Evolutionary conservation across 2,888 invertebrate species (phyloP).

Genomic region (Drosophila tanythrix): DNA sequence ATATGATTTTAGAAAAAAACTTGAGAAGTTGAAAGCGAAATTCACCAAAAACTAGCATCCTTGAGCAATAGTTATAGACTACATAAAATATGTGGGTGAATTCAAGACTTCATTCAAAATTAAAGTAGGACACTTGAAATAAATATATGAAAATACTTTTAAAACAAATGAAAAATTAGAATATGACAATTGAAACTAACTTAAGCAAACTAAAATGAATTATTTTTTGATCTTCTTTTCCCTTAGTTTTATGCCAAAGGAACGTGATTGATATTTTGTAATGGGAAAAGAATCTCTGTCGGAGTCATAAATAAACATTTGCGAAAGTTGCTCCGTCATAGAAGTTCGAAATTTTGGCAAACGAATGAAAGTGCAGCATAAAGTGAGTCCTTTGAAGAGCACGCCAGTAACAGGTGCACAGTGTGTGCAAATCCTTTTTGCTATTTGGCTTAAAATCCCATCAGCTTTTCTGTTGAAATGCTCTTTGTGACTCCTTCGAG

Average conservation of each 20-base stretch:
- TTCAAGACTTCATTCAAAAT: background rate
- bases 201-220: background rate
- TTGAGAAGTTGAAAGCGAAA: background rate
- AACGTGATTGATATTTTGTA: background rate
- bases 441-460: background rate
- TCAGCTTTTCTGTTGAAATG: background rate
- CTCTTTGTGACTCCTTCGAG: slow-evolving; percentile 14
- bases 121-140: background rate
- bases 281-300: background rate
- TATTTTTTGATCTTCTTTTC: background rate
- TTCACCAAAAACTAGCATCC: background rate
- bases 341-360: background rate
- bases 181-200: background rate
- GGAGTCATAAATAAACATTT: slow-evolving; percentile 1
- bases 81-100: background rate
- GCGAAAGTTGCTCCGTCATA: background rate
- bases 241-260: background rate
- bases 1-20: background rate
- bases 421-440: background rate
- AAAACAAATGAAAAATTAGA: background rate
- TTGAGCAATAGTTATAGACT: background rate
- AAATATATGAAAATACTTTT: background rate
- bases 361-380: background rate
- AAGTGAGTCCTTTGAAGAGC: background rate
- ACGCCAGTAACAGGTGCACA: background rate